These are phyloP conservation scores for Merodon equestris DNA, from an alignment of 2,888 invertebrate genomes.

Conservation along the genomic window DNA sequence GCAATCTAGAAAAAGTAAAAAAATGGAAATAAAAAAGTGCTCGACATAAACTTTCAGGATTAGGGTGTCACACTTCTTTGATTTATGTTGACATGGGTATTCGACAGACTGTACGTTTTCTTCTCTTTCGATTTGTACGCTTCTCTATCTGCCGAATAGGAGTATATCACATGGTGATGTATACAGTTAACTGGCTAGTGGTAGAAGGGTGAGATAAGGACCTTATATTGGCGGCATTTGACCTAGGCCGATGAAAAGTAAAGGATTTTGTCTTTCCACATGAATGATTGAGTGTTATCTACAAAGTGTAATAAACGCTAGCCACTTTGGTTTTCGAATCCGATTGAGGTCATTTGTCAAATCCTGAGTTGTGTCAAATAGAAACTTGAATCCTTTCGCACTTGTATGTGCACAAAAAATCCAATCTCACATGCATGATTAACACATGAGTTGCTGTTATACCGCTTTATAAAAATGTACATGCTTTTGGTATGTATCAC, in stretches of 20 bases:
- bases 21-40: conserved; percentile 27
- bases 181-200: conserved; percentile 9
- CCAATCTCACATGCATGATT: neutral
- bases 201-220: conserved; percentile 54
- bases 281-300: conserved; percentile 51
- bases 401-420: conserved; percentile 31
- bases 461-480: too few relatives aligned
- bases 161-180: conserved; percentile 19
- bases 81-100: conserved; percentile 68
- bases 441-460: too few relatives aligned
- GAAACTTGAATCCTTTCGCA: conserved; percentile 51
- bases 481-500: too few relatives aligned
- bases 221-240: conserved; percentile 53
- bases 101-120: conserved; percentile 57
- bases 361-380: conserved; percentile 47
- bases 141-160: conserved; percentile 1
- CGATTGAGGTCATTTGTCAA: conserved; percentile 54
- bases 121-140: conserved; percentile 38
- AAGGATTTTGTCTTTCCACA: conserved; percentile 58
- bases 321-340: conserved; percentile 45
- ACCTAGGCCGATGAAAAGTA: conserved; percentile 50
- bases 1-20: conserved; percentile 61
- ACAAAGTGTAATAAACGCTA: conserved; percentile 41
- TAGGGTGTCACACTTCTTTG: conserved; percentile 68
- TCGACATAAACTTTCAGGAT: conserved; percentile 66